A percentile compares a stretch with the other conserved stretches of the same genome.
Evolutionary conservation across 2,113 vertebrate species (phyloP).

Genomic region (Larimichthys crocea): DNA sequence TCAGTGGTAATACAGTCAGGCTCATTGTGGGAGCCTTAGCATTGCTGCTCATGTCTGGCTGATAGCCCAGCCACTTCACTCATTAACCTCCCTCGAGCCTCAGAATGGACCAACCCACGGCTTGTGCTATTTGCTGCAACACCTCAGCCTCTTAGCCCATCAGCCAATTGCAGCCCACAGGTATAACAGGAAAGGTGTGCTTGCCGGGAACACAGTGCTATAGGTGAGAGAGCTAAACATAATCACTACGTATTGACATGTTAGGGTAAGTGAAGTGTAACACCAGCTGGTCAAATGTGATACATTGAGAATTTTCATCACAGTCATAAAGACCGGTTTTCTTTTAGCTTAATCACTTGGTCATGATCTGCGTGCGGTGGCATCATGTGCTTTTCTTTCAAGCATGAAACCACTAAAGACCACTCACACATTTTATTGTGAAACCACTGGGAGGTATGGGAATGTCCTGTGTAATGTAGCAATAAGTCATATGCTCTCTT

Average conservation of each 20-base stretch:
- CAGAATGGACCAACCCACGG: slow-evolving; percentile 71
- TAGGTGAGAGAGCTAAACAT: slow-evolving; percentile 53
- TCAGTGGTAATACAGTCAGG: slow-evolving; percentile 84
- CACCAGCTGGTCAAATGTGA: slow-evolving; percentile 49
- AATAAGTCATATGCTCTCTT: slow-evolving; percentile 71
- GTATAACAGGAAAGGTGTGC: slow-evolving; percentile 57
- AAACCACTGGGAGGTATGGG: slow-evolving; percentile 59
- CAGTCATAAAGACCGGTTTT: slow-evolving; percentile 52
- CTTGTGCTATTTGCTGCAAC: slow-evolving; percentile 77
- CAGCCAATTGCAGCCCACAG: slow-evolving; percentile 56
- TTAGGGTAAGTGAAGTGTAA: slow-evolving; percentile 42
- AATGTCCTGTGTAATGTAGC: slow-evolving; percentile 51
- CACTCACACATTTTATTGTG: slow-evolving; percentile 59
- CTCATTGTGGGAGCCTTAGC: slow-evolving; percentile 82
- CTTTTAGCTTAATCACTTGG: slow-evolving; percentile 56
- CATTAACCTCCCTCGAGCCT: slow-evolving; percentile 84
- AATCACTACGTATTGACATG: slow-evolving; percentile 43
- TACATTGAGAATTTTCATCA: slow-evolving; percentile 36
- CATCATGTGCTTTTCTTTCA: slow-evolving; percentile 71
- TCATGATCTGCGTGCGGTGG: slow-evolving; percentile 48
- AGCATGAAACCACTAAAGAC: slow-evolving; percentile 60
- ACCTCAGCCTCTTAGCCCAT: slow-evolving; percentile 64
- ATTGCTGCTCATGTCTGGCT: slow-evolving; percentile 83
- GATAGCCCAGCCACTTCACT: slow-evolving; percentile 82
- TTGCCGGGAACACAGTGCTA: slow-evolving; percentile 2